Evolutionary conservation across 2,113 vertebrate genomes (phyloP).

Genomic region (Pteropus alecto): DNA sequence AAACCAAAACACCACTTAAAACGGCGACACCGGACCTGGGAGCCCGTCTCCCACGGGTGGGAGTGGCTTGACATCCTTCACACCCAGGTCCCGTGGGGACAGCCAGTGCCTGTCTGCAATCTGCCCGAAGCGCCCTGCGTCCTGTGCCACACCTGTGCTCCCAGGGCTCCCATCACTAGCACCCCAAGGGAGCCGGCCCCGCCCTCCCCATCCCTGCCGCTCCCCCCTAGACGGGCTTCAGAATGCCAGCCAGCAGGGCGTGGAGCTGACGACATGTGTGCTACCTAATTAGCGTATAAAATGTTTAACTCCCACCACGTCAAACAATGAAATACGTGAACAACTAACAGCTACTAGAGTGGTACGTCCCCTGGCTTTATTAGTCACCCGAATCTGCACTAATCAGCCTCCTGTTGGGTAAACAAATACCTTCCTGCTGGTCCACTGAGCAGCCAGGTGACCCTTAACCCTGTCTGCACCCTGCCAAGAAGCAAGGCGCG

Average conservation of each 20-base stretch:
- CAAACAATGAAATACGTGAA: background rate
- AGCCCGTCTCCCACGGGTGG: background rate
- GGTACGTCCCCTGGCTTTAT: rapidly evolving
- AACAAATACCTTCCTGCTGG: background rate
- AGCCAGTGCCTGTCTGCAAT: background rate
- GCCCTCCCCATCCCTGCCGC: rapidly evolving
- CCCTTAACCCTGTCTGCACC: too few species aligned
- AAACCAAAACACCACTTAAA: background rate
- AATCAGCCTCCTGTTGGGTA: background rate
- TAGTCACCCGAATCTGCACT: background rate
- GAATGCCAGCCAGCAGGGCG: background rate
- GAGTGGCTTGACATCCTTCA: rapidly evolving
- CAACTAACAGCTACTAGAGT: rapidly evolving
- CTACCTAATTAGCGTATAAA: rapidly evolving
- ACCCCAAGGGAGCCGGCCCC: background rate
- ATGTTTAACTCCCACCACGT: background rate
- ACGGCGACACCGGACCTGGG: background rate
- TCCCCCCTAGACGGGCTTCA: background rate
- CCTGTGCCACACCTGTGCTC: rapidly evolving
- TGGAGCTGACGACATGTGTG: rapidly evolving
- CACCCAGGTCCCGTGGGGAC: rapidly evolving
- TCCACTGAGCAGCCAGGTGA: background rate
- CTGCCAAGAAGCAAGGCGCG: background rate
- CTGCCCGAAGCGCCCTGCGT: rapidly evolving
- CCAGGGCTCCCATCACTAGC: rapidly evolving